Evolutionary conservation across 2,113 vertebrate genomes (phyloP).

Genomic region (Hippocampus comes): DNA sequence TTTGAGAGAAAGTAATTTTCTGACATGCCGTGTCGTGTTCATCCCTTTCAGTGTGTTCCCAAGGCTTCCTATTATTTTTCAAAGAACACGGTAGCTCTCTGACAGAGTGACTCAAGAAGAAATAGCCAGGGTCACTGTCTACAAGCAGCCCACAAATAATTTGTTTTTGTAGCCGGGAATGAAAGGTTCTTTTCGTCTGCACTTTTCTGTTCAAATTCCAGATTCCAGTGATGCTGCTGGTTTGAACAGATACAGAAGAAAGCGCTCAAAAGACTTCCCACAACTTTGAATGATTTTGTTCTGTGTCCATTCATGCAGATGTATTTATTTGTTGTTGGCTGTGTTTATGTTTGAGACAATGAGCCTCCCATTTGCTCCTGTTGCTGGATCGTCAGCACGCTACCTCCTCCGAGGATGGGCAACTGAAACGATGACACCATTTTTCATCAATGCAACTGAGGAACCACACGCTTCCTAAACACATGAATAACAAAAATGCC

Average conservation of each 20-base stretch:
- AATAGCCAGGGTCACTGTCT: slow-evolving; percentile 18
- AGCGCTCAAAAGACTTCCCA: neutral
- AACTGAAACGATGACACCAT: too few species aligned
- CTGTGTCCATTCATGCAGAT: neutral
- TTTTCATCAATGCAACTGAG: too few species aligned
- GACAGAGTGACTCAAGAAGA: slow-evolving; percentile 37
- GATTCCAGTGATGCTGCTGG: neutral
- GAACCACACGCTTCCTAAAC: too few species aligned
- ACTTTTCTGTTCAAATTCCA: slow-evolving; percentile 10
- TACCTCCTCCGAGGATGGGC: too few species aligned
- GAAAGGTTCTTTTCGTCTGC: slow-evolving; percentile 2
- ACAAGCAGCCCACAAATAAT: slow-evolving; percentile 26
- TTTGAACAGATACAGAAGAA: neutral
- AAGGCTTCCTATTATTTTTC: slow-evolving; percentile 63
- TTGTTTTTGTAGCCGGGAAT: slow-evolving; percentile 17
- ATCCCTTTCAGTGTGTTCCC: slow-evolving; percentile 52
- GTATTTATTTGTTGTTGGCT: neutral
- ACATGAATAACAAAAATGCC: too few species aligned
- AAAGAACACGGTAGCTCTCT: slow-evolving; percentile 36
- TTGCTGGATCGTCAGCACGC: too few species aligned
- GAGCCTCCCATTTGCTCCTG: neutral
- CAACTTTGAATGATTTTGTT: neutral
- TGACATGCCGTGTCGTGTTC: slow-evolving; percentile 46
- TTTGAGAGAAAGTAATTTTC: slow-evolving; percentile 56
- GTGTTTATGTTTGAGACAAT: neutral